Evolutionary conservation across 2,113 vertebrate genomes (phyloP), one percentile per base, ranked within the genome.

Genomic region (Podilymbus podiceps): DNA sequence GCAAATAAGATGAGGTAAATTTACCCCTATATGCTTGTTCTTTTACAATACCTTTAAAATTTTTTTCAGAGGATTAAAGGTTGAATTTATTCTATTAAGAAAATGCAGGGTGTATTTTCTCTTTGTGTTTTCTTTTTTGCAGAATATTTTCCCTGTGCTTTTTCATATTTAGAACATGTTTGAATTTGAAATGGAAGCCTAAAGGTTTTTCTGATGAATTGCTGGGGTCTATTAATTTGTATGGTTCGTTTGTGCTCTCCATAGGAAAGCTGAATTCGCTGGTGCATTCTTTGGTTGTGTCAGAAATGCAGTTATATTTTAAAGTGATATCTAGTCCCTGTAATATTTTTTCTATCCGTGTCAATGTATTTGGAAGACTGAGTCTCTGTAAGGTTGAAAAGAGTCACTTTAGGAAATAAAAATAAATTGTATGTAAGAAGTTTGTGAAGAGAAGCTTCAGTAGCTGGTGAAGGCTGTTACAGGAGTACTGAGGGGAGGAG

Each of bases 331-430:
- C 82, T 67, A 56, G 89, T 82, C 78, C 33, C 53, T 95, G 76
- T 62, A 73, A 95, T 90, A 49, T 89, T 96, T 96, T 92, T 95
- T 60, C 72, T 66, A 67, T 93, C 81, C 28, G 14, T 78, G 40
- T 74, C 85, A 94, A 42, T 38, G 80, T 71, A 40, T 79, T 95
- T 96, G 97, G 96, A 97, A 97, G 97, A 92, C 88, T 97, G 85
- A 85, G 53, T 93, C 67, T 95, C 84, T 97, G 78, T 91, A 93
- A 94, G 93, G 93, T 89, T 95, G 94, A 97, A 97, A 89, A 96
- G 92, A 96, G 91, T 85, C 94, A 85, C 91, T 96, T 85, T 78
- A 86, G 95, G 87, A 97, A 94, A 97, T 97, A 92, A 96, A 97
- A 97, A 97, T 89, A 94, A 97, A 97, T 97, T 84, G 88, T 66